These are phyloP conservation scores for Bradypus variegatus DNA, from an alignment of 2,797 vertebrate genomes.

Conservation along the genomic window DNA sequence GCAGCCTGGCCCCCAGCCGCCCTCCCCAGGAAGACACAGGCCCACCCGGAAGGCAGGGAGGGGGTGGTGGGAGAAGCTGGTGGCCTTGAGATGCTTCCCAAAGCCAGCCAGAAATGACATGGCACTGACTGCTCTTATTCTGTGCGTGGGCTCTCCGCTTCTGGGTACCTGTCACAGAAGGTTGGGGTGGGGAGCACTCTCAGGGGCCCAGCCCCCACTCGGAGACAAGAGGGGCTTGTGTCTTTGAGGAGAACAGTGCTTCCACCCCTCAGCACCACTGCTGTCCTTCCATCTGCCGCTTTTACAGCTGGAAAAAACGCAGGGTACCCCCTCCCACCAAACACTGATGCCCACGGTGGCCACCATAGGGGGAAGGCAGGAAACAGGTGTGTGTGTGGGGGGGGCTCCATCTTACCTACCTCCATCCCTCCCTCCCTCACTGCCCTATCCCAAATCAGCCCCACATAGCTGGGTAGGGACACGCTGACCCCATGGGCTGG, in stretches of 20 bases:
- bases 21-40: neutral
- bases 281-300: neutral
- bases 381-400: neutral
- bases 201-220: neutral
- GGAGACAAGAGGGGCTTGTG: neutral
- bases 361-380: neutral
- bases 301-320: neutral
- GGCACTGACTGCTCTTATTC: neutral
- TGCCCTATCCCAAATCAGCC: neutral
- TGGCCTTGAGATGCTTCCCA: neutral
- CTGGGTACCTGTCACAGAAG: neutral
- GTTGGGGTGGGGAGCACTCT: neutral
- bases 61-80: no score
- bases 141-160: neutral
- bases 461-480: neutral
- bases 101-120: neutral
- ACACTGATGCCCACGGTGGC: accelerated
- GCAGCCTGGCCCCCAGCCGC: neutral
- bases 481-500: neutral
- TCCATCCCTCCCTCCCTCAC: neutral
- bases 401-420: accelerated
- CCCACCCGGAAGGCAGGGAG: neutral
- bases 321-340: neutral
- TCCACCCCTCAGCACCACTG: neutral
- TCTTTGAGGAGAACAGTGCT: neutral